Percentiles rank a stretch among this genome's conserved stretches.
Conservation (phyloP, 2,113 vertebrate genomes). For the Tauraco erythrolophus region DNA sequence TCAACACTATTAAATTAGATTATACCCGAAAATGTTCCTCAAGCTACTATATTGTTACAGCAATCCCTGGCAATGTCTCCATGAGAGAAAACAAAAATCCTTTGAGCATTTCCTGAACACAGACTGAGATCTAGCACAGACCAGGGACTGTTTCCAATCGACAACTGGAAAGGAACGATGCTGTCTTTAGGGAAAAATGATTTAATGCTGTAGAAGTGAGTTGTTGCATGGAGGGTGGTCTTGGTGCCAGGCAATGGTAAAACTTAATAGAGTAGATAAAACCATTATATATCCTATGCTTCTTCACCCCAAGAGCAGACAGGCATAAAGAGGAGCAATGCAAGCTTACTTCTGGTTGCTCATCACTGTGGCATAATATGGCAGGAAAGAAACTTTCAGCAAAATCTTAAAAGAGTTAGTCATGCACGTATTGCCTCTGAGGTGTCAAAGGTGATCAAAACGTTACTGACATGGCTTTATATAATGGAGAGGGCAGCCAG, state of each 20-base stretch:
- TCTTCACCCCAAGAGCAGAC: not conserved
- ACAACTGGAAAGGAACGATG: not conserved
- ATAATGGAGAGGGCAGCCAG: not conserved
- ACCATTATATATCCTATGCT: not conserved
- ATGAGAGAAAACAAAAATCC: not conserved
- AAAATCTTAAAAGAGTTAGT: not conserved
- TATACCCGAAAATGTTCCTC: not conserved
- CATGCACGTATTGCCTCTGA: not conserved
- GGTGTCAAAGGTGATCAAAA: not conserved
- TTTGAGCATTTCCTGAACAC: not conserved
- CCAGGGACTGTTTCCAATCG: not conserved
- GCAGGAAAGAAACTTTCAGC: not conserved
- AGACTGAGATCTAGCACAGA: not conserved
- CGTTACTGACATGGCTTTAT: not conserved
- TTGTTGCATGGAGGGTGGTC: not conserved
- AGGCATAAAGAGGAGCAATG: not conserved
- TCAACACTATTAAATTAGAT: not conserved
- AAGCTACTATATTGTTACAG: not conserved
- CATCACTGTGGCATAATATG: not conserved
- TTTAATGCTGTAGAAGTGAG: not conserved
- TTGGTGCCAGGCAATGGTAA: not conserved
- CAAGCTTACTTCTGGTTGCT: not conserved
- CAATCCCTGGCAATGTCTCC: not conserved
- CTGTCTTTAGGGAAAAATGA: not conserved
- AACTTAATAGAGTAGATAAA: not conserved